Percentiles rank a stretch among this genome's conserved stretches.
Conservation (phyloP, 2,113 vertebrate species). For the Clarias gariepinus region DNA sequence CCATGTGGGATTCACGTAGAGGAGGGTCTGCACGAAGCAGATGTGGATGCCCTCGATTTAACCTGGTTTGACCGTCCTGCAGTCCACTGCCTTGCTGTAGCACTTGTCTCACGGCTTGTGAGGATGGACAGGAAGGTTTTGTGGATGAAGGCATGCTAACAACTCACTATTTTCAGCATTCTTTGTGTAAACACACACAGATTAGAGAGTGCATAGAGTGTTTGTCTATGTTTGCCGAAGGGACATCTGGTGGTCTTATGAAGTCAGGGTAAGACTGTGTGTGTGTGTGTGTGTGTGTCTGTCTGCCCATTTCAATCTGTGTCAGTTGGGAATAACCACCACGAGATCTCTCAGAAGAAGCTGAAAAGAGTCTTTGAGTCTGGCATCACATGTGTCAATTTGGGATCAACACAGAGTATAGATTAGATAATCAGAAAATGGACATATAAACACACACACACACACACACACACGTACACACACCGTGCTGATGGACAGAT, state of each 20-base stretch:
- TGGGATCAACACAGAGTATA: not conserved
- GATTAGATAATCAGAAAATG: conserved; percentile 29
- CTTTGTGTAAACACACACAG: conserved; percentile 14
- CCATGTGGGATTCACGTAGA: not conserved
- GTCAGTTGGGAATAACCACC: not conserved
- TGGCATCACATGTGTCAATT: not conserved
- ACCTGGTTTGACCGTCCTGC: not conserved
- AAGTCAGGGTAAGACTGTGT: not conserved
- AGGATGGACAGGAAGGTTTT: not conserved
- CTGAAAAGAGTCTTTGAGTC: not conserved
- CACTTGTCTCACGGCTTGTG: not conserved
- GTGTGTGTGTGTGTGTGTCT: conserved; percentile 15
- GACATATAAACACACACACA: not conserved
- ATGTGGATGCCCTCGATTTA: not conserved
- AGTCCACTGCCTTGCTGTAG: not conserved
- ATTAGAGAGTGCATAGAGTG: conserved; percentile 23
- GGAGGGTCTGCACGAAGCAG: not conserved
- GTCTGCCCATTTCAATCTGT: not conserved
- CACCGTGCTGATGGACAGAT: conserved; percentile 44
- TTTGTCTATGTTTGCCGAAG: conserved; percentile 43
- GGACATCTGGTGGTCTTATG: conserved; percentile 44
- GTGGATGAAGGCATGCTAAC: not conserved
- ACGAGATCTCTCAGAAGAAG: not conserved
- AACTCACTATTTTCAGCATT: not conserved
- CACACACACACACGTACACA: conserved; percentile 28